Evolutionary conservation across 2,113 vertebrate genomes (phyloP).

Genomic region (Chamaea fasciata): DNA sequence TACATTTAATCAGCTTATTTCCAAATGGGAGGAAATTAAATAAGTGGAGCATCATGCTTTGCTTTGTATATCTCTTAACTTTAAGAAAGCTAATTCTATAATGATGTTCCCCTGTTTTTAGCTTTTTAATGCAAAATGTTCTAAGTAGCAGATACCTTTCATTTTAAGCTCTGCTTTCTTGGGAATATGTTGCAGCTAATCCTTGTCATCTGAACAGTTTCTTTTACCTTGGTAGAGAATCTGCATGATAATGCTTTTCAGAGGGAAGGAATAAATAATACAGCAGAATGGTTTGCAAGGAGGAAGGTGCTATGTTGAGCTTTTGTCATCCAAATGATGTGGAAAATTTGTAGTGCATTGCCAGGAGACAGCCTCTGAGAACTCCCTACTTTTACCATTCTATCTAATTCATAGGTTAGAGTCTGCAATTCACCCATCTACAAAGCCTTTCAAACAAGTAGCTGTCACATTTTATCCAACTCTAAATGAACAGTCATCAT

Average conservation of each 20-base stretch:
- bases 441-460: neutral
- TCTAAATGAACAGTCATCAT: neutral
- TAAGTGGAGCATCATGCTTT: neutral
- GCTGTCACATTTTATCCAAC: neutral
- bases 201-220: neutral
- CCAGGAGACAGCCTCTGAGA: neutral
- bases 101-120: neutral
- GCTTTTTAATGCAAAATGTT: neutral
- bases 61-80: neutral
- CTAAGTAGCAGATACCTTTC: neutral
- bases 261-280: neutral
- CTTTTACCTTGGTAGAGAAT: neutral
- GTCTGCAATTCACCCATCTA: neutral
- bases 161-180: neutral
- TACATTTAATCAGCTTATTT: constrained; percentile 83
- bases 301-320: neutral
- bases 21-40: constrained; percentile 46
- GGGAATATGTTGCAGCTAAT: neutral
- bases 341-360: neutral
- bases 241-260: neutral
- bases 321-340: neutral
- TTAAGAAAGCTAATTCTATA: neutral
- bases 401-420: neutral
- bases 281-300: neutral
- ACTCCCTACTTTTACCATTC: neutral